A percentile compares a stretch with the other conserved stretches of the same genome.
Conservation (phyloP, 2,113 vertebrate species). For the Eudorcas thomsonii region DNA sequence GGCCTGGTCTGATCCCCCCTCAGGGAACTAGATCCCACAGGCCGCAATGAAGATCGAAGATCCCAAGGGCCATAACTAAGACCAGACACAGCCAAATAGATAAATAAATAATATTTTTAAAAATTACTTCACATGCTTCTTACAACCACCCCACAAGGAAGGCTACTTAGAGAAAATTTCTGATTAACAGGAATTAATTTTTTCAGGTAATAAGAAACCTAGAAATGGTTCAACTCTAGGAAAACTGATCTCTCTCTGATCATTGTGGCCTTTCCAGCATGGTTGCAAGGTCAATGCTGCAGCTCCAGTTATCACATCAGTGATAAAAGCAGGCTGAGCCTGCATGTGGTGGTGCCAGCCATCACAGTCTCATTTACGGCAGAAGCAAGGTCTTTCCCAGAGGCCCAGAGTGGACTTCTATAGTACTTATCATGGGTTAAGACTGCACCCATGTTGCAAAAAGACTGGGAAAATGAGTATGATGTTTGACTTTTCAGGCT, state of each 20-base stretch:
- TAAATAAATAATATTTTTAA: not conserved
- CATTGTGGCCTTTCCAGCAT: not conserved
- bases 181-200: not conserved
- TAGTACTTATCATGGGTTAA: not conserved
- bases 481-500: not conserved
- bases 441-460: not conserved
- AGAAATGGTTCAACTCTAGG: not conserved
- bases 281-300: not conserved
- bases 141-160: not conserved
- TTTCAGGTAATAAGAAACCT: not conserved
- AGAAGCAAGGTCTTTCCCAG: not conserved
- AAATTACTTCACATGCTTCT: not conserved
- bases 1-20: not conserved
- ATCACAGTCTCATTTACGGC: not conserved
- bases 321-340: not conserved
- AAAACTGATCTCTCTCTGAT: not conserved
- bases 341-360: not conserved
- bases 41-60: accelerated
- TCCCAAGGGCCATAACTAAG: not conserved
- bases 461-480: not conserved
- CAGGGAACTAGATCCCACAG: not conserved
- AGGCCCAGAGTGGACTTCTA: not conserved
- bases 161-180: not conserved
- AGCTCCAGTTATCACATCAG: not conserved
- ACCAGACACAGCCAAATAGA: not conserved